Base-by-base conservation (phyloP, 2,888 invertebrate species). In the Deilephila elpenor region DNA sequence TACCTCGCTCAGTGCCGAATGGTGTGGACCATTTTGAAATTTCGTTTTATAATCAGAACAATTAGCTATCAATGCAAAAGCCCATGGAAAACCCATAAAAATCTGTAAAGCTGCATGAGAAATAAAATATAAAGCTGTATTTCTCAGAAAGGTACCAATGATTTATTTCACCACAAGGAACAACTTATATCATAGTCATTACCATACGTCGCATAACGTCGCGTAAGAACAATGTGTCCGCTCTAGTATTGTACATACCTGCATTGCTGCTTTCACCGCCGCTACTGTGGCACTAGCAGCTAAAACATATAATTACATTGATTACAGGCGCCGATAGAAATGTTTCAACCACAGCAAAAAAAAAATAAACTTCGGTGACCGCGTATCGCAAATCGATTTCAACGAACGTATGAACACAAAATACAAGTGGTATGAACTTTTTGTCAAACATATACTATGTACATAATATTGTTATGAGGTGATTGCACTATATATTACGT, bases 291-390 rank as follows among this genome's bases (percentile, higher is more conserved):
- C 75, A 79, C 80, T 80, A 80, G 79, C 76, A 77, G 81, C 79
- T 80, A 80, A 82, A 81, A 80, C 82, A 76, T 80, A 80, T 82
- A 83, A 88, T 87, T 86, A 88, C 80, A 76, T 74, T 81, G 82
- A 83, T 85, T 83, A 82, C 81, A 76, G 76, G 79, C 76, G 76
- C 74, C 80, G 80, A 80, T 84, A 77, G 78, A 83, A 80, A 85
- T 86, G 83, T 83, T 81, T 86, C 85, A 86, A 88, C 87, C 84
- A 82, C 81, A 78, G 77, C 79, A 80, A 75, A 17, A 78, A 17
- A 78, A 76, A 77, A 78, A 80, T 25, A 25, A 82, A 78, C 62
- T n/a, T 11, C 20, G 29, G 19, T 62, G 19, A 62, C 44, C 51
- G 61, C 53, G 32, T 53, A 72, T 34, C 62, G 20, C n/a, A 51